phyloP scores from a whole-genome alignment of 2,888 invertebrate species.

The Eupithecia abbreviata region DNA sequence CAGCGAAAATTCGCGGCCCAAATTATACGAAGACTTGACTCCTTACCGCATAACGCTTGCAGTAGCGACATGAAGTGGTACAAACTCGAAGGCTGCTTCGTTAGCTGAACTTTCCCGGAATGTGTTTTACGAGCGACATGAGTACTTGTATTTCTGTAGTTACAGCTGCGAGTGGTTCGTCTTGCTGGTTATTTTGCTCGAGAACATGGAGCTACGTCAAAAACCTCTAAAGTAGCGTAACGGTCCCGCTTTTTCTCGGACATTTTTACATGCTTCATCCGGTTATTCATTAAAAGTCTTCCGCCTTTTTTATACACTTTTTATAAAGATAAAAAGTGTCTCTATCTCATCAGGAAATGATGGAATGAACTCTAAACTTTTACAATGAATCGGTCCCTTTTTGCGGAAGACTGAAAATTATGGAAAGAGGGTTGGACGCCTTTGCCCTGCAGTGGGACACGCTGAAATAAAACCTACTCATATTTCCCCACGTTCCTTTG shows the following conservation, averaged over 20 bases:
- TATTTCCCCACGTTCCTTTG: background rate
- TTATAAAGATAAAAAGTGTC: background rate
- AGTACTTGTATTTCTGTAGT: background rate
- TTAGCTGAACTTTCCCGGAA: slow-evolving; percentile 17
- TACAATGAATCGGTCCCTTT: background rate
- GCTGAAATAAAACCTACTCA: background rate
- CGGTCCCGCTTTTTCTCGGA: background rate
- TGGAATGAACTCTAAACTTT: background rate
- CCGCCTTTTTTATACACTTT: background rate
- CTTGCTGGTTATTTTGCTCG: background rate
- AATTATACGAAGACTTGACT: background rate
- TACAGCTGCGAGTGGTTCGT: background rate
- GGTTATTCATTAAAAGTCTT: background rate
- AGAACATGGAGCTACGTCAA: background rate
- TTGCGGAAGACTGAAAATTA: background rate
- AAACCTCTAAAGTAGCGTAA: background rate
- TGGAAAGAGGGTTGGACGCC: background rate
- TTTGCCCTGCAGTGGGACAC: background rate
- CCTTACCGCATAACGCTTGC: slow-evolving; percentile 1
- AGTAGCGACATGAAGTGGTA: background rate
- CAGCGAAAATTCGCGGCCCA: slow-evolving; percentile 16
- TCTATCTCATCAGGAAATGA: background rate
- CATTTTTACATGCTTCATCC: background rate
- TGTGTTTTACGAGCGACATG: background rate
- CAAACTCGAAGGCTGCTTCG: slow-evolving; percentile 14